Conservation (phyloP, 2,797 vertebrate genomes). For the Coregonus sp. region DNA sequence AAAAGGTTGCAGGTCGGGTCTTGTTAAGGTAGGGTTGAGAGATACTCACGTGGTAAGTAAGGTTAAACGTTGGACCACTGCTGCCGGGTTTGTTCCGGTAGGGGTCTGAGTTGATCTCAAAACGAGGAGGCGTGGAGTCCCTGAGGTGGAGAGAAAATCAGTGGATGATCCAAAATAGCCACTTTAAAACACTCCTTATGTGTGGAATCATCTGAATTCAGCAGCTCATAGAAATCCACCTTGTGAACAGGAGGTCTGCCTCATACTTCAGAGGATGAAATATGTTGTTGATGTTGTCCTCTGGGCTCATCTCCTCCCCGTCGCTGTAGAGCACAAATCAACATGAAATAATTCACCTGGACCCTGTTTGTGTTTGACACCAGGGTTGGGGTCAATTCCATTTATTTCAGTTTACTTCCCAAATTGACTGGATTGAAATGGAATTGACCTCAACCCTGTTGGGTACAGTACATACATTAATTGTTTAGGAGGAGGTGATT, state of each 20-base stretch:
- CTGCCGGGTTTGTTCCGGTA: constrained; percentile 66
- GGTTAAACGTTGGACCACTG: constrained; percentile 75
- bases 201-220: neutral
- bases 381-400: neutral
- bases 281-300: constrained; percentile 83
- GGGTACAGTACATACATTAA: neutral
- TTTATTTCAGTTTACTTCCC: neutral
- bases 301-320: constrained; percentile 83
- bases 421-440: neutral
- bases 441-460: neutral
- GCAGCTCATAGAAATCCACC: constrained; percentile 65
- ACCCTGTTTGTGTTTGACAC: neutral
- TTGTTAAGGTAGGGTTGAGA: too few relatives aligned
- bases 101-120: constrained; percentile 78
- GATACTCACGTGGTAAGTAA: constrained; percentile 81
- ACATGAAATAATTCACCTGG: neutral
- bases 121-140: constrained; percentile 80
- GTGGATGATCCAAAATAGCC: neutral
- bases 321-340: constrained; percentile 72
- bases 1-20: neutral
- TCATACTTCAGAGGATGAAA: constrained; percentile 85
- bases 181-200: neutral
- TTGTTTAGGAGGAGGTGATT: neutral
- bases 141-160: constrained; percentile 61
- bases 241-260: constrained; percentile 90